phyloP scores from a whole-genome alignment of 2,797 vertebrate species.

The Chloroceryle inda region DNA sequence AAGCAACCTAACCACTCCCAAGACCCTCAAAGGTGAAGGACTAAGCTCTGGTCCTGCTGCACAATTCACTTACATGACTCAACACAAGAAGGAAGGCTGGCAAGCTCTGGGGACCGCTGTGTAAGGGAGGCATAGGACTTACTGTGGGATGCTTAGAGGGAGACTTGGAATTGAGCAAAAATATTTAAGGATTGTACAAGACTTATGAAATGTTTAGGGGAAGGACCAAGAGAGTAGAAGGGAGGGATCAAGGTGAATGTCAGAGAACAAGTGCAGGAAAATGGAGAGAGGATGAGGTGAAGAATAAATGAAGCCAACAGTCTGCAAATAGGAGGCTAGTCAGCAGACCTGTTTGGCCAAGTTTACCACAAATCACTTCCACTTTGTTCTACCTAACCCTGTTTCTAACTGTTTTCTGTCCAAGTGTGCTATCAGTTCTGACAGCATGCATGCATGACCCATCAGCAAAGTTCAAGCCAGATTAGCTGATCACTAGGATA shows the following conservation, averaged over 20 bases:
- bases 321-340: neutral
- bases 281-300: neutral
- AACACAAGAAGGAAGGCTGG: neutral
- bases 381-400: neutral
- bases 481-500: neutral
- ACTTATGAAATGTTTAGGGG: neutral
- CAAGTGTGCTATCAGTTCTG: neutral
- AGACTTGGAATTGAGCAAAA: neutral
- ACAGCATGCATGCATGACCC: neutral
- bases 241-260: neutral
- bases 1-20: neutral
- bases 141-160: neutral
- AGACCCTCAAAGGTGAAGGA: neutral
- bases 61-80: neutral
- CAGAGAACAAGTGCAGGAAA: neutral
- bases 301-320: neutral
- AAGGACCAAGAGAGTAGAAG: neutral
- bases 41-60: neutral
- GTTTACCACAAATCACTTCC: neutral
- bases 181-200: neutral
- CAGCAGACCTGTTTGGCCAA: neutral
- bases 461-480: neutral
- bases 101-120: neutral
- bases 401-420: neutral
- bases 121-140: neutral